Evolutionary conservation across 2,888 invertebrate genomes (phyloP).

Genomic region (Polyploca ridens): DNA sequence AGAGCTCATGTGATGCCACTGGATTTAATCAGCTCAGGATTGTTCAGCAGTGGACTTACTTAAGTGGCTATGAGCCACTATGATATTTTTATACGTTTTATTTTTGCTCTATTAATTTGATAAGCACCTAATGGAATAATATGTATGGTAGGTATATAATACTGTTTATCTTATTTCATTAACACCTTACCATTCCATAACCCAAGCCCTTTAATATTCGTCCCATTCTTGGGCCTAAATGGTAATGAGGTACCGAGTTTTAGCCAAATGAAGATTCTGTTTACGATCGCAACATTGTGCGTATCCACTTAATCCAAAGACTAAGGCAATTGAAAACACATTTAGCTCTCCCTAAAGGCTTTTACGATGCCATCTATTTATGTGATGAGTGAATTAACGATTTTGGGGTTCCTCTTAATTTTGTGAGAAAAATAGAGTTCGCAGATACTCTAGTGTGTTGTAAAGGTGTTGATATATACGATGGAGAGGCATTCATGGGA

Average conservation of each 20-base stretch:
- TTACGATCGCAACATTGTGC: constrained; percentile 51
- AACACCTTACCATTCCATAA: constrained; percentile 51
- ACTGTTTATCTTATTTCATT: constrained; percentile 52
- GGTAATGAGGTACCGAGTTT: constrained; percentile 63
- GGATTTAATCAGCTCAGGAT: no score
- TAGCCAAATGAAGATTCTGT: constrained; percentile 63
- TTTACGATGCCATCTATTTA: constrained; percentile 62
- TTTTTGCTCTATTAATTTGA: no score
- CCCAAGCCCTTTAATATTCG: constrained; percentile 59
- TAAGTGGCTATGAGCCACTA: no score
- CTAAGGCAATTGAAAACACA: constrained; percentile 59
- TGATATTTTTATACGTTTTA: no score
- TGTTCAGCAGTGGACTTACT: no score
- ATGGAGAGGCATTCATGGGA: neutral
- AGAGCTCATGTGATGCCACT: no score
- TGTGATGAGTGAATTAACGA: constrained; percentile 42
- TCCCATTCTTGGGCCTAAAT: constrained; percentile 54
- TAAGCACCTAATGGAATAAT: no score
- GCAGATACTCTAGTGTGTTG: neutral
- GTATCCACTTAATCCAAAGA: constrained; percentile 59
- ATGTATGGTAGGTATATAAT: no score
- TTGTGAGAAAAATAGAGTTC: constrained; percentile 4
- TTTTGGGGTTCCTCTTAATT: constrained; percentile 16
- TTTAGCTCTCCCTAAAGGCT: constrained; percentile 57
- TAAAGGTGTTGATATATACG: neutral